Base-by-base conservation (phyloP, 2,888 invertebrate genomes). In the Agapostemon virescens region DNA sequence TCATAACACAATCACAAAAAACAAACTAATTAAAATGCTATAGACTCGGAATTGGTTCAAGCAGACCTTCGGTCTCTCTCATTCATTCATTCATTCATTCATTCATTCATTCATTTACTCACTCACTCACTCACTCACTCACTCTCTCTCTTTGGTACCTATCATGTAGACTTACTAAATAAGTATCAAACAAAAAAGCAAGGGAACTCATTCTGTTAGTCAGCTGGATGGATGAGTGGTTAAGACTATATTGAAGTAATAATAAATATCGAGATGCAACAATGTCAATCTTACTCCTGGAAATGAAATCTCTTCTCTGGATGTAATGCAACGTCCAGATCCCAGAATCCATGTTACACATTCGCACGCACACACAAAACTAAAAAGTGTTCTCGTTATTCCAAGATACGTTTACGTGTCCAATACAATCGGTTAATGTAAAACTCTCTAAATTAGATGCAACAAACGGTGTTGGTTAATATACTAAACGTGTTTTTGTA, bases 211-310 rank as follows among this genome's bases (percentile, higher is more conserved):
- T 84, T 85, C 88, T 89, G 90, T 91, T 92, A 90, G 91, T 92
- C 90, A 88, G 90, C 91, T 90, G 92, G 91, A 91, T 92, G 92
- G 92, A 92, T 92, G 92, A 92, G 92, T 92, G 92, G 92, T 92
- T 92, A 92, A 87, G 83, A 86, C 83, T 82, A 83, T 75, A 77
- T 52, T 75, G 76, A 76, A 82, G 61, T 82, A 61, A 36, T n/a
- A 55, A 20, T 61, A 61, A n/a, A 61, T 69, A 70, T 82, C 36
- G 67, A 77, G 77, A 69, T 71, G 55, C 36, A 81, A 67, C 84
- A 55, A 69, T 67, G 67, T 58, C 49, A 17, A 77, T 55, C 26
- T 36, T 66, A 66, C 71, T 71, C 77, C 82, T 77, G 82, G 17
- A 77, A 82, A 82, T 77, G 30, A 69, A 74, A 40, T 63, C 58